Conservation (phyloP, 2,888 invertebrate genomes). For the Shargacucullia verbasci region DNA sequence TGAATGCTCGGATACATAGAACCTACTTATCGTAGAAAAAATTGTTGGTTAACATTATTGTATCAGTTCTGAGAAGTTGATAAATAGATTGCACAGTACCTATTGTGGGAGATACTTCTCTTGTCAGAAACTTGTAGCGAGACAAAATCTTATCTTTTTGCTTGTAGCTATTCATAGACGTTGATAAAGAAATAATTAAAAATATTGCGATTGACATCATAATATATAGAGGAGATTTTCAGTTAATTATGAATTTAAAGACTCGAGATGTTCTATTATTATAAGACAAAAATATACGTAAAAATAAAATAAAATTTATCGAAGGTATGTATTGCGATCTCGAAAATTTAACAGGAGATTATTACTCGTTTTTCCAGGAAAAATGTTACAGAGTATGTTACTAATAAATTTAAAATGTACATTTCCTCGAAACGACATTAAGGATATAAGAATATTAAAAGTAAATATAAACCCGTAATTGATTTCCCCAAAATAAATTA, state of each 20-base stretch:
- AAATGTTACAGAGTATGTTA: conserved; percentile 12
- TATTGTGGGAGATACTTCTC: conserved; percentile 35
- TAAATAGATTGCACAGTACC: conserved; percentile 42
- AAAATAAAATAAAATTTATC: too few species aligned
- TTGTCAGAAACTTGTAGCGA: conserved; percentile 33
- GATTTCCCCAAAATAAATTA: not conserved
- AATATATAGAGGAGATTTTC: too few species aligned
- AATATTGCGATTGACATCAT: too few species aligned
- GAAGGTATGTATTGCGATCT: too few species aligned
- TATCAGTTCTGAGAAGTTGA: conserved; percentile 27
- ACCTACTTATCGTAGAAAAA: conserved; percentile 30
- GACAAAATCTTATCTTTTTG: conserved; percentile 16
- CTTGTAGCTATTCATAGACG: not conserved
- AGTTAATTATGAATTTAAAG: too few species aligned
- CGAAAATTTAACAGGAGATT: not conserved
- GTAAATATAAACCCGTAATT: conserved; percentile 7
- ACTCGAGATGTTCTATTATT: too few species aligned
- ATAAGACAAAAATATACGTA: too few species aligned
- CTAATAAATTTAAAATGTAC: conserved; percentile 22
- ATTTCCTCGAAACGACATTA: conserved; percentile 13
- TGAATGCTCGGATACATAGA: conserved; percentile 19
- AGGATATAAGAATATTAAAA: conserved; percentile 14
- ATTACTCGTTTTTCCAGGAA: conserved; percentile 6
- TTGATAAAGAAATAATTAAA: too few species aligned
- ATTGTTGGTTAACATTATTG: conserved; percentile 38